A percentile compares a stretch with the other conserved stretches of the same genome.
These are phyloP conservation scores for Dromiciops gliroides DNA, from an alignment of 2,113 vertebrate genomes.

Conservation along the genomic window DNA sequence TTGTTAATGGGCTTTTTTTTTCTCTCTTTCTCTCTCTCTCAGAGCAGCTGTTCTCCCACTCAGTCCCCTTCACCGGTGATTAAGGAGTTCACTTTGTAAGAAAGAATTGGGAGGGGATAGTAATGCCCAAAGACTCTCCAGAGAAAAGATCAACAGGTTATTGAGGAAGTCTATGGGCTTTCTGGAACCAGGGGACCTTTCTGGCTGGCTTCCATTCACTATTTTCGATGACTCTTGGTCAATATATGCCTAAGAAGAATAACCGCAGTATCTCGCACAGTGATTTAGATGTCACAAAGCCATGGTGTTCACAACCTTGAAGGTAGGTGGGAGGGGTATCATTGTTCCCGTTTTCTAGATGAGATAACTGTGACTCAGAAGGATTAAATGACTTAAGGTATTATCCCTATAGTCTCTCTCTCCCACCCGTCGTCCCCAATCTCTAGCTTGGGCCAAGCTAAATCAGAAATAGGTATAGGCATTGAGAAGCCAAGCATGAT, in stretches of 20 bases:
- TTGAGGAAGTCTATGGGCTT: neutral
- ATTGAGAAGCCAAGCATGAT: neutral
- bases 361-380: neutral
- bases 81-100: neutral
- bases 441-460: neutral
- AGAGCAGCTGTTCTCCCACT: neutral
- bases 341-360: neutral
- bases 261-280: neutral
- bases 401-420: neutral
- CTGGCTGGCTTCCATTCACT: neutral
- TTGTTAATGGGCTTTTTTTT: neutral
- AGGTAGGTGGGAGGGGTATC: neutral
- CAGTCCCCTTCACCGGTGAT: neutral
- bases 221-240: neutral
- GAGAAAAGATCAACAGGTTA: neutral
- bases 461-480: neutral
- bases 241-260: neutral
- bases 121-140: neutral
- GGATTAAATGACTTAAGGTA: neutral
- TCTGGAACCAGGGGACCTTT: neutral
- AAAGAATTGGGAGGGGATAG: neutral
- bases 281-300: neutral
- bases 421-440: neutral
- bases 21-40: neutral
- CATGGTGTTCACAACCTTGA: neutral